Percentiles rank a stretch among this genome's conserved stretches.
Evolutionary conservation across 2,113 vertebrate species (phyloP).

Genomic region (Crotalus horridus): DNA sequence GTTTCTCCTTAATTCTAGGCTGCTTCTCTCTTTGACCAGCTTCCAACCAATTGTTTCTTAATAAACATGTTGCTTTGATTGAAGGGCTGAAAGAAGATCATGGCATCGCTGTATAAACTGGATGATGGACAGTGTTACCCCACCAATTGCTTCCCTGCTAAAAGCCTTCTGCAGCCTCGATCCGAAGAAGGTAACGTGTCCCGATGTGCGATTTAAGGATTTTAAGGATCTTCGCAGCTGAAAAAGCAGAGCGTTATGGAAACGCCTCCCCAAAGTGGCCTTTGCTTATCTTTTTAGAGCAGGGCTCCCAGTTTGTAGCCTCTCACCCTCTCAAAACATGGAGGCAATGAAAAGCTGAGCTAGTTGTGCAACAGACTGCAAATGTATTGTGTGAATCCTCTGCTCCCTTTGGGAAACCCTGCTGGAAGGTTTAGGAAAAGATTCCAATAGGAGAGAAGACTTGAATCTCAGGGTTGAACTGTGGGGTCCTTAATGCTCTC

Average conservation of each 20-base stretch:
- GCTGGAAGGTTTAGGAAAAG: background rate
- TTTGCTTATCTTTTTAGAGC: background rate
- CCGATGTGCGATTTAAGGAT: background rate
- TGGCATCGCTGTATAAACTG: slow-evolving; percentile 61
- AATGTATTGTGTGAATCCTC: background rate
- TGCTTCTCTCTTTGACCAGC: too few species aligned
- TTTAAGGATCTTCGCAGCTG: background rate
- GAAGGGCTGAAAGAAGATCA: slow-evolving; percentile 22
- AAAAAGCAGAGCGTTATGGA: background rate
- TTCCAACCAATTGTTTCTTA: background rate
- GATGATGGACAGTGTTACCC: slow-evolving; percentile 58
- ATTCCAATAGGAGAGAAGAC: background rate
- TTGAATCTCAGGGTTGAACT: too few species aligned
- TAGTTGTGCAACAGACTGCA: background rate
- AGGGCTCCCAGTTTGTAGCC: background rate
- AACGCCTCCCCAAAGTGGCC: background rate
- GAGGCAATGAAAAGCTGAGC: background rate
- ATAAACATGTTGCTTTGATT: background rate
- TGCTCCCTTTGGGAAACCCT: background rate
- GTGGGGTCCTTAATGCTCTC: too few species aligned
- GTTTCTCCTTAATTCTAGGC: too few species aligned
- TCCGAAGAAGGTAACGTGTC: slow-evolving; percentile 72
- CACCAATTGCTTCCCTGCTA: slow-evolving; percentile 71
- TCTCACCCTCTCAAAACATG: background rate
- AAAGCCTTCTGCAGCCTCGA: slow-evolving; percentile 49